Evolutionary conservation across 2,888 invertebrate genomes (phyloP), one percentile per base, ranked within the genome.

Genomic region (Cremastobaeus sp.): DNA sequence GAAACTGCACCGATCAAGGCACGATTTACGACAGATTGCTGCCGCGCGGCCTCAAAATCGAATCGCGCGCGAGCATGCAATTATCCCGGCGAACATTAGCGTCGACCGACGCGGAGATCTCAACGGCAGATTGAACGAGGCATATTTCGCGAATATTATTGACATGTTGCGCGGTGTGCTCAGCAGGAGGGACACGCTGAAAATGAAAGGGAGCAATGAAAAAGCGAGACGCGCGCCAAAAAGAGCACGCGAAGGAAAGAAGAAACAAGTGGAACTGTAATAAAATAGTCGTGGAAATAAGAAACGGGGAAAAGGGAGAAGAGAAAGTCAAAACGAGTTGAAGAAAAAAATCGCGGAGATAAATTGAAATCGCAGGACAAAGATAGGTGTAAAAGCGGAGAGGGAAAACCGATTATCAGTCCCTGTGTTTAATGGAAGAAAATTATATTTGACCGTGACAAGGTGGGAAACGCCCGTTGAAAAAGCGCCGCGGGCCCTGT

Each of bases 31-130:
- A 76, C 76, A 73, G 64, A 78, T 77, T 76, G 76, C 60, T 64
- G 69, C 45, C 17, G 52, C 32, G 15, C 52, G 60, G 41, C 48
- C 71, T 59, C 55, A 52, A 59, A 64, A 55, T 72, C 79, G 76
- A 76, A 50, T 43, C 59, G 79, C 80, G 79, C 78, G 82, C 79
- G 79, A 79, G 77, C 72, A 77, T 80, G 80, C 82, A 83, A 82
- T 83, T 82, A 83, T 80, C 78, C 6, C 39, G 70, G 76, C 70
- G 70, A 71, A 69, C 78, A 80, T 81, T 78, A 78, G 78, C 77
- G 62, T 73, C 57, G 52, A 32, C 12, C 35, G 17, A 55, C 34
- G 32, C 37, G 60, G 66, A 75, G 74, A 79, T 79, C 77, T 76
- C 75, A 68, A 60, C 69, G 74, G 72, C 76, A 76, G 77, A 76